Base-by-base conservation (phyloP, 2,888 invertebrate genomes). In the Drosophila subquinaria region DNA sequence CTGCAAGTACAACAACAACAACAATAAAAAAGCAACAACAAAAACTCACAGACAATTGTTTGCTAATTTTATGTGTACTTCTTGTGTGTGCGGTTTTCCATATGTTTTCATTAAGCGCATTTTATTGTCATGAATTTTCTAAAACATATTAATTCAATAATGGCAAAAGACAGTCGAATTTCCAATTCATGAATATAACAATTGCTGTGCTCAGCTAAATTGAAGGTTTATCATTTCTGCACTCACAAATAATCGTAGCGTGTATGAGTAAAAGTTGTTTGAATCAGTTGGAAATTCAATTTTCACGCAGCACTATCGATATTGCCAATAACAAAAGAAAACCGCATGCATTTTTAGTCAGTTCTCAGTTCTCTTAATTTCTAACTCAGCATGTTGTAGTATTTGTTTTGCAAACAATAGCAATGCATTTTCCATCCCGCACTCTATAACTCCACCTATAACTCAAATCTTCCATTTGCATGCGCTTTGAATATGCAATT, bases 401-500 rank as follows among this genome's bases (percentile, higher is more conserved):
- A 71, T 67, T 47, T 48, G 60, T n/a, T 30, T 61, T 40, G 66
- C 63, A 71, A 79, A 75, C 67, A 77, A 79, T 64, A 36, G 53
- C 47, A 62, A 62, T 61, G 56, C 59, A 57, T 76, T 66, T 62
- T 30, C 42, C 36, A 30, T 2, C 17, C 6, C n/a, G 15, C 23
- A n/a, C 36, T 42, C 9, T 11, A 35, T 27, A 57, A 27, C 27
- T 27, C 27, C 5, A 27, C 5, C 55, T 57, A 85, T 82, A 80
- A 85, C 76, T 82, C 81, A 82, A 56, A 82, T 72, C 74, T 77
- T 68, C 69, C 52, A 74, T 79, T 74, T 66, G 66, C 85, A 77
- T 82, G 61, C 69, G 80, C 75, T 80, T 88, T 85, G 78, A 88
- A 88, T 88, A 83, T 88, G 70, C 81, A 88, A 83, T 86, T 76